Evolutionary conservation across 1,140 invertebrate genomes (phyloP).

Genomic region (Drosophila rhopaloa): DNA sequence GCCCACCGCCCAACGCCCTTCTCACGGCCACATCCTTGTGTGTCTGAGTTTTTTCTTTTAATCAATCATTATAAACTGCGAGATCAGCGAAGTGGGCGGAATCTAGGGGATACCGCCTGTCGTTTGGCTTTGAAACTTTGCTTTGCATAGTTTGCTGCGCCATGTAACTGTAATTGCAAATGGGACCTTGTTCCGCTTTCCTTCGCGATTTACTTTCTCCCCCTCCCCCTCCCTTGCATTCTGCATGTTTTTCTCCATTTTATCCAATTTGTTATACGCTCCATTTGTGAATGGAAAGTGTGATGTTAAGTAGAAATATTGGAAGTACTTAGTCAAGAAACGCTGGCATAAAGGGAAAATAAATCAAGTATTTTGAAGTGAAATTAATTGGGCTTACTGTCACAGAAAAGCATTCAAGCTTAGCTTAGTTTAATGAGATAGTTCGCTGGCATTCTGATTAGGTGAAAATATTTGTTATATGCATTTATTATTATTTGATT

Average conservation of each 20-base stretch:
- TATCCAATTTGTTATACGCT: slow-evolving; percentile 46
- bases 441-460: too few species aligned
- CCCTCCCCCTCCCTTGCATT: background rate
- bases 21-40: slow-evolving; percentile 29
- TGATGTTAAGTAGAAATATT: slow-evolving; percentile 26
- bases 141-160: slow-evolving; percentile 75
- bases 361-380: slow-evolving; percentile 24
- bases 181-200: slow-evolving; percentile 75
- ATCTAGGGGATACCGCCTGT: slow-evolving; percentile 24
- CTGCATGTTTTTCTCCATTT: background rate
- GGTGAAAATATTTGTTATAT: too few species aligned
- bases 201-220: slow-evolving; percentile 13
- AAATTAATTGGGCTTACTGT: background rate
- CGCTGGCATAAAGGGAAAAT: slow-evolving; percentile 6
- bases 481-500: too few species aligned
- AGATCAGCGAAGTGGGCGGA: slow-evolving; percentile 21
- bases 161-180: slow-evolving; percentile 67
- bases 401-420: background rate
- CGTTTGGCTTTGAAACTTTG: slow-evolving; percentile 77
- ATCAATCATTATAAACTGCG: slow-evolving; percentile 78
- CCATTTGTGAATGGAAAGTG: slow-evolving; percentile 42
- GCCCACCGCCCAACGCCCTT: slow-evolving; percentile 41
- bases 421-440: background rate
- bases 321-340: slow-evolving; percentile 13
- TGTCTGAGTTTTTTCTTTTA: slow-evolving; percentile 54